phyloP scores from a whole-genome alignment of 2,888 invertebrate species.

The Tenthredo notha region DNA sequence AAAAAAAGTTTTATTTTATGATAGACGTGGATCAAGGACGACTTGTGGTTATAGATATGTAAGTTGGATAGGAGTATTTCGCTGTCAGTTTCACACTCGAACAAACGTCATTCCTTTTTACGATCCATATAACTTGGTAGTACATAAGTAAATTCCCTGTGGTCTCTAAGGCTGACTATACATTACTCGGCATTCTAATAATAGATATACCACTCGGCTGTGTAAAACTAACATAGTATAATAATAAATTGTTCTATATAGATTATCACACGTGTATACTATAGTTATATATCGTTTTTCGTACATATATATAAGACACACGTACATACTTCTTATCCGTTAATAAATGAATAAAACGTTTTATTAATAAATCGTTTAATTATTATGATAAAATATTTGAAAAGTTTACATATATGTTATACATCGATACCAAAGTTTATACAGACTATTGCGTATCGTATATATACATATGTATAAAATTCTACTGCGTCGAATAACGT shows the following conservation, averaged over 20 bases:
- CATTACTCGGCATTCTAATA: conserved; percentile 62
- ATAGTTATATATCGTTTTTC: too few relatives aligned
- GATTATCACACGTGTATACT: background rate
- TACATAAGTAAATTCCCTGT: conserved; percentile 2
- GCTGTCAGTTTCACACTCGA: background rate
- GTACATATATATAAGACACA: too few relatives aligned
- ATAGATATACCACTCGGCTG: conserved; percentile 61
- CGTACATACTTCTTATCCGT: background rate
- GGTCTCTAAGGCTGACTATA: background rate
- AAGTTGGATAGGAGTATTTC: background rate
- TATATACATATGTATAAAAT: background rate
- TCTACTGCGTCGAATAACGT: conserved; percentile 3
- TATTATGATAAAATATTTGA: background rate
- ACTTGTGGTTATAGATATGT: too few relatives aligned
- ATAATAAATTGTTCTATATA: background rate
- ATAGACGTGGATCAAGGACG: too few relatives aligned
- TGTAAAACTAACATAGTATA: conserved; percentile 22
- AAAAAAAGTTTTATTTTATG: too few relatives aligned
- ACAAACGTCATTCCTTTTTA: conserved; percentile 39
- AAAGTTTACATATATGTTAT: background rate
- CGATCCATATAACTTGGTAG: conserved; percentile 20
- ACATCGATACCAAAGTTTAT: background rate
- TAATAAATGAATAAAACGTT: background rate
- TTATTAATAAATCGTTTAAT: background rate
- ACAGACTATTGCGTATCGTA: background rate